Base-by-base conservation (phyloP, 1,140 invertebrate genomes). In the Cydia splendana region DNA sequence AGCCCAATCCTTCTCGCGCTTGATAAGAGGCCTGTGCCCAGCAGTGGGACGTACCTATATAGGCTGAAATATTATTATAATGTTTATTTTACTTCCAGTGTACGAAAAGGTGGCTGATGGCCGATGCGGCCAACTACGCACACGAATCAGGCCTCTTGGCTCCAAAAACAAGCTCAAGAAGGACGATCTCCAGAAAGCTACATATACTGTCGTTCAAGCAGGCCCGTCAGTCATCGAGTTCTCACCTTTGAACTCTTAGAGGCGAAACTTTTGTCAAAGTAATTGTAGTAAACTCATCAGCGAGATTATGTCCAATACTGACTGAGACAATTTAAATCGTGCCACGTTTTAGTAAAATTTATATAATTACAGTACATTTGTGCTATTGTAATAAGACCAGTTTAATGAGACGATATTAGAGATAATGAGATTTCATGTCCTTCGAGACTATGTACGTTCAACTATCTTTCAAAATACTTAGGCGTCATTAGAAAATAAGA, bases 61-160 rank as follows among this genome's bases (percentile, higher is more conserved):
- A 24, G 24, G 24, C 24, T 0, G 24, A 24, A 24, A 24, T 24
- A 24, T 24, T 24, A 24, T 24, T 42, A 42, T 34, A 34, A 34
- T 42, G 53, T 65, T 24, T 74, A 45, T 74, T 74, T 76, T 34
- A 28, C 38, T 89, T 93, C 53, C 88, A 93, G 91, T 81, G 62
- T 93, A 88, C 75, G 89, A 89, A 57, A 92, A 90, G 81, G 75
- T 93, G 15, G 77, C 84, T 1, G 88, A 93, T 42, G 91, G 91
- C 12, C 85, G 90, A 9, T 93, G 91, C 79, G 88, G 90, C 6
- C 86, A 82, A 75, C 78, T 93, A 15, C 85, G 90, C 6, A 91
- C 89, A 10, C 85, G 91, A 45, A 92, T 93, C 57, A 82, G 84
- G n/a, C 83, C 86, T 4, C 69, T 92, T 28, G 89, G 89, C 76